A percentile compares a stretch with the other conserved stretches of the same genome.
Evolutionary conservation across 1,140 invertebrate genomes (phyloP).

Genomic region (Drosophila sp.): DNA sequence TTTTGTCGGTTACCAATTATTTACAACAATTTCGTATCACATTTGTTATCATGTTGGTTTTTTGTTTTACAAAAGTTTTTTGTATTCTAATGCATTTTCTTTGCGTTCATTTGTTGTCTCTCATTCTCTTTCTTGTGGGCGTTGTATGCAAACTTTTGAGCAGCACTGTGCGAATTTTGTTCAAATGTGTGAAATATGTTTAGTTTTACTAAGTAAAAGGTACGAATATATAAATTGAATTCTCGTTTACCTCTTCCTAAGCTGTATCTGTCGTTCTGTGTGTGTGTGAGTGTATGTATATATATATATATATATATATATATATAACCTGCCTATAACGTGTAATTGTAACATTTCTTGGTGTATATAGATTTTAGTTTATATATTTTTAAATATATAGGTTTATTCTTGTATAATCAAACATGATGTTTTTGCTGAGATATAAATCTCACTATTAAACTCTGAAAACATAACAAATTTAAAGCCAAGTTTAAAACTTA

Average conservation of each 20-base stretch:
- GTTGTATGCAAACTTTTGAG: constrained; percentile 80
- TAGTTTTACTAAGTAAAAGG: constrained; percentile 70
- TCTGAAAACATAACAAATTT: constrained; percentile 83
- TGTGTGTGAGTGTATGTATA: constrained; percentile 38
- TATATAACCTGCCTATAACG: constrained; percentile 45
- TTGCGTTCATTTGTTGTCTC: constrained; percentile 34
- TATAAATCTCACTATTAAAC: constrained; percentile 60
- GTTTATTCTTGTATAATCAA: constrained; percentile 56
- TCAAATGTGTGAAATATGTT: constrained; percentile 45
- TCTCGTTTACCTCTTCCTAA: constrained; percentile 54
- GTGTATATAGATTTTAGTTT: constrained; percentile 37
- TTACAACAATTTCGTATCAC: constrained; percentile 81
- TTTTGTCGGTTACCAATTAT: constrained; percentile 73
- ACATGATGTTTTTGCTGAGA: constrained; percentile 32
- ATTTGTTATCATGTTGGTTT: constrained; percentile 67
- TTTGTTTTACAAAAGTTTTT: constrained; percentile 44
- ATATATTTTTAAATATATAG: constrained; percentile 33
- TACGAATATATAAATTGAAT: constrained; percentile 76
- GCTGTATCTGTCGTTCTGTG: constrained; percentile 16
- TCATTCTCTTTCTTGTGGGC: constrained; percentile 33
- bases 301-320: constrained; percentile 26
- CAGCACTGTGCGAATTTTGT: constrained; percentile 74
- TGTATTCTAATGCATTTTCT: constrained; percentile 27
- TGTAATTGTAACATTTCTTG: constrained; percentile 48
- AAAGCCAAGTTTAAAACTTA: constrained; percentile 57